Percentiles rank a stretch among this genome's conserved stretches.
phyloP scores from a whole-genome alignment of 1,140 invertebrate species.

The Theocolax elegans region DNA sequence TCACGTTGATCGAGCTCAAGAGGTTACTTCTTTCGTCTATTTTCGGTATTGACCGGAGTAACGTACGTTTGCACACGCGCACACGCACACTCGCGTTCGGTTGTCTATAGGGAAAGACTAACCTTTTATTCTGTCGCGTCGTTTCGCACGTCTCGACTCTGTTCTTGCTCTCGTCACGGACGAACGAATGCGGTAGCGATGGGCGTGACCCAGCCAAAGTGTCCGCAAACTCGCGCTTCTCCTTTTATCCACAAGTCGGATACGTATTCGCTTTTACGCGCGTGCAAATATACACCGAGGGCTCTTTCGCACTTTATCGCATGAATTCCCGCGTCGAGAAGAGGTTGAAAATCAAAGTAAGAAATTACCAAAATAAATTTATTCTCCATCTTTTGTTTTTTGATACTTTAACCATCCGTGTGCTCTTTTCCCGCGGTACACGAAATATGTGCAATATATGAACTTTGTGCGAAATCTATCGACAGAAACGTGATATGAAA shows the following conservation, averaged over 20 bases:
- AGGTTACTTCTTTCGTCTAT: constrained; percentile 21
- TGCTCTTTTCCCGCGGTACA: too few relatives aligned
- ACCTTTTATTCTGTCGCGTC: constrained; percentile 49
- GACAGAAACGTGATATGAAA: too few relatives aligned
- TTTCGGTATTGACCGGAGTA: constrained; percentile 14
- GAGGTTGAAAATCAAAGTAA: too few relatives aligned
- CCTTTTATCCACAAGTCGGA: constrained; percentile 22
- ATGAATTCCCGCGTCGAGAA: neutral
- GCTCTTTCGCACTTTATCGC: constrained; percentile 4
- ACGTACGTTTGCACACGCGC: too few relatives aligned
- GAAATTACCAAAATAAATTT: too few relatives aligned
- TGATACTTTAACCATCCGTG: too few relatives aligned
- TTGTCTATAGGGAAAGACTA: neutral
- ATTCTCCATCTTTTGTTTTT: too few relatives aligned
- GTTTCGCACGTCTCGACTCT: constrained; percentile 38
- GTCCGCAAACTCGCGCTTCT: constrained; percentile 26
- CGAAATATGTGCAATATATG: too few relatives aligned
- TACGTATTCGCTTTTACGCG: neutral
- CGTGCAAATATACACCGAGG: neutral
- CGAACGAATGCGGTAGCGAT: constrained; percentile 60
- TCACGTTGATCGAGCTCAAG: constrained; percentile 23
- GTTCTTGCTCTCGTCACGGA: constrained; percentile 56
- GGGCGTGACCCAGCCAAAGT: constrained; percentile 54
- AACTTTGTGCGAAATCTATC: too few relatives aligned
- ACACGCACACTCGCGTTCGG: neutral